Conservation (phyloP, 2,888 invertebrate species). For the Aporophyla lueneburgensis region DNA sequence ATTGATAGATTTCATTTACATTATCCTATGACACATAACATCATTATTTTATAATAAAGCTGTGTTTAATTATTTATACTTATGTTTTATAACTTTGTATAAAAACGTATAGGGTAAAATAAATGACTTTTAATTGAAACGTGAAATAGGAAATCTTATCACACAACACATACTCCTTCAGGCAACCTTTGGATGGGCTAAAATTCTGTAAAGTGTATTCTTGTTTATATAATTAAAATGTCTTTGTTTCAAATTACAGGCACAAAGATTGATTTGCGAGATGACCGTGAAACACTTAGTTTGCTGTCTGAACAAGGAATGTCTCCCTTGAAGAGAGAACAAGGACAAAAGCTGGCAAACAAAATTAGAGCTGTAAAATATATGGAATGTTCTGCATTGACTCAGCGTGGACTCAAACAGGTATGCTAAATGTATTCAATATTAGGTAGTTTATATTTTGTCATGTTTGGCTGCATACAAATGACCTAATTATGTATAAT, state of each 20-base stretch:
- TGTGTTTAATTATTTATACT: neutral
- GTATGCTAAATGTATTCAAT: conserved; percentile 74
- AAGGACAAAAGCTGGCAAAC: conserved; percentile 99
- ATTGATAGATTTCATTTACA: neutral
- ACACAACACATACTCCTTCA: neutral
- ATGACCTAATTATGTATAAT: conserved; percentile 36
- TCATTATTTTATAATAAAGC: neutral
- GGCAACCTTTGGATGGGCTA: neutral
- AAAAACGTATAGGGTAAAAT: neutral
- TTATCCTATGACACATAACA: neutral
- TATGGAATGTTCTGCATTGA: conserved; percentile 99
- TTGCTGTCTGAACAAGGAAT: conserved; percentile 98
- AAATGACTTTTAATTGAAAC: neutral
- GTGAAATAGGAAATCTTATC: neutral
- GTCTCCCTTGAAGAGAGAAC: conserved; percentile 98
- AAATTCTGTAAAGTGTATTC: no score
- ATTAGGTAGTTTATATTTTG: neutral
- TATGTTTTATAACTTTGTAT: neutral
- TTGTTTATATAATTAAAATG: no score
- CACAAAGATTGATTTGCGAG: conserved; percentile 99
- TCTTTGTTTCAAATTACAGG: conserved; percentile 89
- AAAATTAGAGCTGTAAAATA: conserved; percentile 99
- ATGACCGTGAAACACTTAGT: conserved; percentile 98
- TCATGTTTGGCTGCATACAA: conserved; percentile 36
- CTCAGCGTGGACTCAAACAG: conserved; percentile 99